Evolutionary conservation across 2,888 invertebrate genomes (phyloP).

Genomic region (Serripes groenlandicus): DNA sequence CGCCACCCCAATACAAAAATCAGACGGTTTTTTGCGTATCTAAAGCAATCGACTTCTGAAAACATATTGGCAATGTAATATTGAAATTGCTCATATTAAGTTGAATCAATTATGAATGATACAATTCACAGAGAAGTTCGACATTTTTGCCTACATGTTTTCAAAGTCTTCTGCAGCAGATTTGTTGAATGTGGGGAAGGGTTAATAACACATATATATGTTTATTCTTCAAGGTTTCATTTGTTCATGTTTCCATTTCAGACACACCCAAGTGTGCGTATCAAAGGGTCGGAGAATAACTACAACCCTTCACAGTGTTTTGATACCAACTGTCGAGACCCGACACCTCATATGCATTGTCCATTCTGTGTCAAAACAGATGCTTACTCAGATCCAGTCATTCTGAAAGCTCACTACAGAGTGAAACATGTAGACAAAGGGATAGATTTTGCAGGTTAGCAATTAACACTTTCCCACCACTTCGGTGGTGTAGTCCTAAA

Average conservation of each 20-base stretch:
- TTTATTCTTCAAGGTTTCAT: not conserved
- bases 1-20: too few species aligned
- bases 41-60: too few species aligned
- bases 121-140: not conserved
- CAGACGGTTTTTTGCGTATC: too few species aligned
- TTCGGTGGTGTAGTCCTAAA: too few species aligned
- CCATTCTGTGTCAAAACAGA: constrained; percentile 86
- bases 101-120: not conserved
- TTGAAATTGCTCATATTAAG: not conserved
- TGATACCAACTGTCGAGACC: constrained; percentile 80
- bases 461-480: too few species aligned
- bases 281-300: constrained; percentile 85
- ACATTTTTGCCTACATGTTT: not conserved
- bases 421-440: constrained; percentile 87
- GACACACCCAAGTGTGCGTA: constrained; percentile 86
- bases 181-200: not conserved
- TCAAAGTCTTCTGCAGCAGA: not conserved
- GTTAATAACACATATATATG: not conserved
- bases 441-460: constrained; percentile 86
- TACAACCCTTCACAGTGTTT: constrained; percentile 83
- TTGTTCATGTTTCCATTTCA: constrained; percentile 50
- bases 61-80: not conserved
- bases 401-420: constrained; percentile 86
- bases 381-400: constrained; percentile 84
- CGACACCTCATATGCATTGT: constrained; percentile 85